Evolutionary conservation across 2,888 invertebrate genomes (phyloP).

Genomic region (Augochlorella aurata): DNA sequence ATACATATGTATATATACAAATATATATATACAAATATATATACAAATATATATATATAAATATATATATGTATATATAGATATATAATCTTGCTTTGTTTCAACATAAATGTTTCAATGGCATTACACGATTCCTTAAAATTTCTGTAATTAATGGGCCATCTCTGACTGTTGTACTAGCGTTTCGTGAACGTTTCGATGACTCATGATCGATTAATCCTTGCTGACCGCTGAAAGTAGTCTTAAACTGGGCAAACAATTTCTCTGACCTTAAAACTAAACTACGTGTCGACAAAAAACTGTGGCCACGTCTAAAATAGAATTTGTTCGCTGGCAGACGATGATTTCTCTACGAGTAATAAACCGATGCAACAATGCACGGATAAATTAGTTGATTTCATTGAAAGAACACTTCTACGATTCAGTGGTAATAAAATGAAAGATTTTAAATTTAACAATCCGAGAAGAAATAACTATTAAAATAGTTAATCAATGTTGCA

Average conservation of each 20-base stretch:
- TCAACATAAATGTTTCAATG: constrained; percentile 53
- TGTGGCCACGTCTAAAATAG: constrained; percentile 21
- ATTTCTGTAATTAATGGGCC: constrained; percentile 31
- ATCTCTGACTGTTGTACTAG: constrained; percentile 21
- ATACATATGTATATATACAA: constrained; percentile 63
- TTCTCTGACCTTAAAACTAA: constrained; percentile 23
- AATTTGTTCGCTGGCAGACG: not conserved
- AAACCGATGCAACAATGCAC: not conserved
- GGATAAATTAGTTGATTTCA: not conserved
- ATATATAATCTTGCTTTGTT: constrained; percentile 64
- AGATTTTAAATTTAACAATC: not conserved
- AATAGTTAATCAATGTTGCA: not conserved
- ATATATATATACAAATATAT: not conserved
- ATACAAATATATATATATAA: not conserved
- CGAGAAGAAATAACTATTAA: not conserved
- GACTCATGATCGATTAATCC: constrained; percentile 10
- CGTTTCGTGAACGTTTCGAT: constrained; percentile 8
- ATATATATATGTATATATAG: constrained; percentile 3
- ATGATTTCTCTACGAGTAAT: not conserved
- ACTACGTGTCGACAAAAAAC: not conserved
- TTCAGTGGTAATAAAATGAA: not conserved
- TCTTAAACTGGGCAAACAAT: not conserved
- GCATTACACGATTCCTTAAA: constrained; percentile 55
- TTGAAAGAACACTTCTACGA: too few relatives aligned
- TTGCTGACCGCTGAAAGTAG: constrained; percentile 22